Conservation (phyloP, 2,888 invertebrate genomes). For the Drosophila quinaria region DNA sequence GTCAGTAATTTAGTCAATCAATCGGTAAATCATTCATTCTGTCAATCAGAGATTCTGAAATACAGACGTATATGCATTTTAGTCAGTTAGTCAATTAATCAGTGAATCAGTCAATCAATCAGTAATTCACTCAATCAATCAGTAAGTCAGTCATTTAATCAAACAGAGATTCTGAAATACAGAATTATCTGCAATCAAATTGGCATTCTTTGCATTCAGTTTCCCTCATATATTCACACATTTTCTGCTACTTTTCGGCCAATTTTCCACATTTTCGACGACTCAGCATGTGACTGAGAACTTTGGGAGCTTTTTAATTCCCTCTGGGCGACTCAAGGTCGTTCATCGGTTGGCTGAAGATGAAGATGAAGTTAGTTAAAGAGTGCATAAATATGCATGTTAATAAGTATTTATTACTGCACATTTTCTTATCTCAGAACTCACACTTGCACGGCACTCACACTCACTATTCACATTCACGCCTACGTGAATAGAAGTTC, state of each 20-base stretch:
- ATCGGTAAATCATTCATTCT: no score
- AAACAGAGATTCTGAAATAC: no score
- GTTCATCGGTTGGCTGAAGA: slow-evolving; percentile 33
- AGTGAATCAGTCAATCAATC: no score
- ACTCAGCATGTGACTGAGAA: slow-evolving; percentile 47
- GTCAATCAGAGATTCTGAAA: no score
- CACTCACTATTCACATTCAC: slow-evolving; percentile 42
- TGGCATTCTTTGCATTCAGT: slow-evolving; percentile 9
- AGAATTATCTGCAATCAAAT: not conserved
- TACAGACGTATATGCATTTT: no score
- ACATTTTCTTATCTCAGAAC: slow-evolving; percentile 58
- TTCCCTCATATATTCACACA: slow-evolving; percentile 2
- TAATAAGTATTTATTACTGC: slow-evolving; percentile 56
- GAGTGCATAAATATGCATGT: slow-evolving; percentile 70
- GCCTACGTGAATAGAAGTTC: slow-evolving; percentile 23
- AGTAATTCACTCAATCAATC: no score
- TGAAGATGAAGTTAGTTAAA: not conserved
- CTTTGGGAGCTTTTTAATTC: slow-evolving; percentile 14
- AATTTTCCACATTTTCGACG: slow-evolving; percentile 6
- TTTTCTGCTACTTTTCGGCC: not conserved
- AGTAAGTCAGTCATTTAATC: no score
- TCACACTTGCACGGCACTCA: slow-evolving; percentile 39
- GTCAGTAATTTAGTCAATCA: no score
- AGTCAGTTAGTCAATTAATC: no score
- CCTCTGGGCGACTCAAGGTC: slow-evolving; percentile 62